A percentile compares a stretch with the other conserved stretches of the same genome.
phyloP scores from a whole-genome alignment of 2,113 vertebrate species.

The Cololabis saira region DNA sequence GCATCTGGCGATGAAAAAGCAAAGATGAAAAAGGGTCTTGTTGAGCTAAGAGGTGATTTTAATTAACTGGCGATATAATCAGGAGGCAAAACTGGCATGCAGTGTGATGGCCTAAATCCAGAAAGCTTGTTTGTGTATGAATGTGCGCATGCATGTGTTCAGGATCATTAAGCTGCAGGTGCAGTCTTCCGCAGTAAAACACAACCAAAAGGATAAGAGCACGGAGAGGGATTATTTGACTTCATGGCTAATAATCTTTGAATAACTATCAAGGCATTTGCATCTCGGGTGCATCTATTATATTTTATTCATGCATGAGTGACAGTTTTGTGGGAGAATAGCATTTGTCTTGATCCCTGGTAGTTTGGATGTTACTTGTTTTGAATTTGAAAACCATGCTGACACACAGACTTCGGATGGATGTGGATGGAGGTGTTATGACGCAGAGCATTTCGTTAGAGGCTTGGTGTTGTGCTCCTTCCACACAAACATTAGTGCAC shows the following conservation, averaged over 20 bases:
- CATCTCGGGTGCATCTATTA: slow-evolving; percentile 8
- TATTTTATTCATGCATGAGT: slow-evolving; percentile 28
- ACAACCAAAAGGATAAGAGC: not conserved
- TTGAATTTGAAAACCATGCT: no score
- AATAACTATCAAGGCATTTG: slow-evolving; percentile 19
- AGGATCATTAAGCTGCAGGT: not conserved
- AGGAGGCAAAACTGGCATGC: slow-evolving; percentile 15
- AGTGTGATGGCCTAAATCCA: slow-evolving; percentile 1
- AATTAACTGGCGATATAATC: slow-evolving; percentile 27
- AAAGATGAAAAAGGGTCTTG: not conserved
- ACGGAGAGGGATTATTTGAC: no score
- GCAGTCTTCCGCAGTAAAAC: not conserved
- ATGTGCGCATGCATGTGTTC: slow-evolving; percentile 2
- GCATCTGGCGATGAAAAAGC: not conserved
- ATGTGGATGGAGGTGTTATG: no score
- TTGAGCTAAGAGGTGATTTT: slow-evolving; percentile 8
- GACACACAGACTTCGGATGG: no score
- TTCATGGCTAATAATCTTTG: slow-evolving; percentile 3
- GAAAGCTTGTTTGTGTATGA: not conserved
- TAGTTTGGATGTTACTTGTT: no score
- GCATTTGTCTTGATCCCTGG: not conserved
- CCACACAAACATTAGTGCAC: no score
- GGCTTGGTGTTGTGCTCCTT: no score
- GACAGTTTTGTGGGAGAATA: not conserved
- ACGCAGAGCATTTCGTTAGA: no score